Conservation (phyloP, 2,113 vertebrate species). For the Heliornis fulica region DNA sequence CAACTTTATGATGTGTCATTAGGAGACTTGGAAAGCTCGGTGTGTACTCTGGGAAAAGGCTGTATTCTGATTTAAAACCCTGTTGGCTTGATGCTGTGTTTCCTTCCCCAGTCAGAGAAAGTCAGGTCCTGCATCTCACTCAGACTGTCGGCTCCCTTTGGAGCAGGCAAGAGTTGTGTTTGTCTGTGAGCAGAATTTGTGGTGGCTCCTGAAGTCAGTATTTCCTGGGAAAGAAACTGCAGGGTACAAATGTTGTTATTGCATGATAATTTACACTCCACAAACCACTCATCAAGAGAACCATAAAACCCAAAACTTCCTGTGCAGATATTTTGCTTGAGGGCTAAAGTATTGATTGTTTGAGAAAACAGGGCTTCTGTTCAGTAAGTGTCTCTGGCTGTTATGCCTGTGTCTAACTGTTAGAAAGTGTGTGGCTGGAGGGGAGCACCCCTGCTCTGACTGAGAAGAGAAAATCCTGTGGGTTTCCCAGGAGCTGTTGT, state of each 20-base stretch:
- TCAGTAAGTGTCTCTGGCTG: background rate
- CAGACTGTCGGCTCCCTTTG: background rate
- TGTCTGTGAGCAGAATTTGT: conserved; percentile 12
- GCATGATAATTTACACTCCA: conserved; percentile 11
- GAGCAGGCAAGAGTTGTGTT: background rate
- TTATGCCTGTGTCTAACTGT: background rate
- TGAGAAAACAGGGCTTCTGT: background rate
- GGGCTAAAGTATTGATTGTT: conserved; percentile 25
- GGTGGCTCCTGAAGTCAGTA: conserved; percentile 39
- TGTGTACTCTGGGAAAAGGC: background rate
- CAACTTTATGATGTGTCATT: conserved; percentile 8
- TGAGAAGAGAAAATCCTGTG: background rate
- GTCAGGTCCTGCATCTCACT: background rate
- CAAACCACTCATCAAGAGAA: conserved; percentile 20
- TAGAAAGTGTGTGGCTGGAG: background rate
- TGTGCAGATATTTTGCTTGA: background rate
- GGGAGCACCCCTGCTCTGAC: background rate
- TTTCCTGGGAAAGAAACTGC: conserved; percentile 52
- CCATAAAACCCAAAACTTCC: conserved; percentile 35
- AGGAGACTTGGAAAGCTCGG: conserved; percentile 10
- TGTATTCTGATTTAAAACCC: background rate
- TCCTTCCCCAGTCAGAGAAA: background rate
- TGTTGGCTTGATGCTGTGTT: background rate
- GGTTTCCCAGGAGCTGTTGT: background rate
- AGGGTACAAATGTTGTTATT: conserved; percentile 39